These are phyloP conservation scores for Latheticus oryzae DNA, from an alignment of 2,888 invertebrate genomes.

Conservation along the genomic window DNA sequence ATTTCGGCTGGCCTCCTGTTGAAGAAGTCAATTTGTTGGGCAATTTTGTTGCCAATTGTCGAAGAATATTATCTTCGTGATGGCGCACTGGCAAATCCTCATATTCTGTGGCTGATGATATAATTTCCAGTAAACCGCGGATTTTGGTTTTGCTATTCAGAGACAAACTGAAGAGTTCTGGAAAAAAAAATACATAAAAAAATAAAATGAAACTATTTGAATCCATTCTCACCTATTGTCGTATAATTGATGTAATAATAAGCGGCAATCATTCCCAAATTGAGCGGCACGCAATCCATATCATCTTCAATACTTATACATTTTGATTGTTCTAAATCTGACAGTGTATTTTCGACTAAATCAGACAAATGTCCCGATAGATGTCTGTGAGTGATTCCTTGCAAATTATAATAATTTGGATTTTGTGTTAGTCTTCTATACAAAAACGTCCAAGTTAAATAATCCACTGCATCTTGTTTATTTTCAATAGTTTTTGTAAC, in stretches of 20 bases:
- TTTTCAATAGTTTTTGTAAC: conserved; percentile 99
- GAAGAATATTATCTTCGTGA: conserved; percentile 90
- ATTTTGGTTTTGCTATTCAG: conserved; percentile 98
- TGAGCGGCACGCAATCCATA: conserved; percentile 96
- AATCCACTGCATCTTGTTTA: conserved; percentile 99
- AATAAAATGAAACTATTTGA: conserved; percentile 33
- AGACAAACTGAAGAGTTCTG: conserved; percentile 97
- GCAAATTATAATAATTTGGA: conserved; percentile 99
- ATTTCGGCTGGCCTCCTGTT: conserved; percentile 77
- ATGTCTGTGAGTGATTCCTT: conserved; percentile 96
- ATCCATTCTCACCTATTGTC: conserved; percentile 81
- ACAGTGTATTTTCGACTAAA: conserved; percentile 94
- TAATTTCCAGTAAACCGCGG: conserved; percentile 95
- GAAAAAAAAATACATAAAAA: conserved; percentile 42
- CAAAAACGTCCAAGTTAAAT: conserved; percentile 98
- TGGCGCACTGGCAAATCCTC: conserved; percentile 94
- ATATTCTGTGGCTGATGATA: conserved; percentile 97
- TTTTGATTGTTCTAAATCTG: conserved; percentile 94
- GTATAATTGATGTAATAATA: conserved; percentile 99
- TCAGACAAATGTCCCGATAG: conserved; percentile 98
- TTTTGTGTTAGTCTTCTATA: conserved; percentile 98
- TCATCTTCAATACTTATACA: conserved; percentile 98
- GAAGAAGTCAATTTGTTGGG: conserved; percentile 74
- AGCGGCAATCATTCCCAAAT: conserved; percentile 99
- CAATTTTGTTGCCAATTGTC: conserved; percentile 68